phyloP scores from a whole-genome alignment of 2,113 vertebrate genomes.

The Ictalurus punctatus region DNA sequence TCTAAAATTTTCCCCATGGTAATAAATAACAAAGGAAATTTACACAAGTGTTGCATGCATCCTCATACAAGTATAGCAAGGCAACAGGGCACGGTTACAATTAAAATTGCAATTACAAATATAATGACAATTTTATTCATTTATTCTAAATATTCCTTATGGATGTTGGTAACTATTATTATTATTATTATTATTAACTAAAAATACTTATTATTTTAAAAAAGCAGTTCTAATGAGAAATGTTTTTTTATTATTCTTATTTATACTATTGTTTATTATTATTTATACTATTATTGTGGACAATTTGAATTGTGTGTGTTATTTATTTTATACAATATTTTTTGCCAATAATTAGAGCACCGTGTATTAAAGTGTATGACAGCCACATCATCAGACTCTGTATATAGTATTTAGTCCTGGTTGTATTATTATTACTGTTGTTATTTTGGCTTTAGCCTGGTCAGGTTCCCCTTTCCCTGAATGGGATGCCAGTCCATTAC shows the following conservation, averaged over 20 bases:
- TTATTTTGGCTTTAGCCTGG: not conserved
- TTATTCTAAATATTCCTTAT: not conserved
- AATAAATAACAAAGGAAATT: not conserved
- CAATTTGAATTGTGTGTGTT: not conserved
- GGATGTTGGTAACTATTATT: not conserved
- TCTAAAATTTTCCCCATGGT: not conserved
- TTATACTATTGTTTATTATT: no score
- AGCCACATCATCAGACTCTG: no score
- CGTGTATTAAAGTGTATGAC: no score
- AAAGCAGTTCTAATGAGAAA: not conserved
- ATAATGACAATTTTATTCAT: not conserved
- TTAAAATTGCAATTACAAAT: not conserved
- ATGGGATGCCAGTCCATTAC: not conserved
- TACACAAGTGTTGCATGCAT: not conserved
- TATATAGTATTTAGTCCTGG: no score
- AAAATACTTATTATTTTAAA: not conserved
- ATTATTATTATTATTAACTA: no score
- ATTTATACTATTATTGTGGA: not conserved
- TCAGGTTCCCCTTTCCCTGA: not conserved
- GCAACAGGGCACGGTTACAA: not conserved
- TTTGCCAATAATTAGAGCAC: no score
- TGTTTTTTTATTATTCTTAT: not conserved
- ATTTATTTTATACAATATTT: not conserved
- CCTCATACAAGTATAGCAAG: no score
- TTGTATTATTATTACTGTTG: not conserved